These are phyloP conservation scores for Ametastegia equiseti DNA, from an alignment of 2,888 invertebrate genomes.

Conservation along the genomic window DNA sequence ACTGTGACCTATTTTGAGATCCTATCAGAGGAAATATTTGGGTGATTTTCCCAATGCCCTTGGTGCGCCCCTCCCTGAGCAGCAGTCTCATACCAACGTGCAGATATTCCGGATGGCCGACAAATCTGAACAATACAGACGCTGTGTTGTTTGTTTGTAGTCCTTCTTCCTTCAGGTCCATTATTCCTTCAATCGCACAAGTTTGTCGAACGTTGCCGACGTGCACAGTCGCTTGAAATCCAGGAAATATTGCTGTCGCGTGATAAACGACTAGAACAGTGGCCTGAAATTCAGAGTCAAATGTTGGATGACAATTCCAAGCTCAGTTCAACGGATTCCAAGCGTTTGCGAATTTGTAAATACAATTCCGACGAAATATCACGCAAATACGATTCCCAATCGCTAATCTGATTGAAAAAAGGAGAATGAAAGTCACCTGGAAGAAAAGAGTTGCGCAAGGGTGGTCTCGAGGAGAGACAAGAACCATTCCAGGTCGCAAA, in stretches of 20 bases:
- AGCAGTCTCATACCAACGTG: constrained; percentile 87
- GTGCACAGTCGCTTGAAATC: constrained; percentile 95
- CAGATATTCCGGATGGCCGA: constrained; percentile 93
- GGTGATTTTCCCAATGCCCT: constrained; percentile 91
- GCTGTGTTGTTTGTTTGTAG: constrained; percentile 91
- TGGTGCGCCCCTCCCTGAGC: constrained; percentile 90
- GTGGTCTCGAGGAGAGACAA: constrained; percentile 79
- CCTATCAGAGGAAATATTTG: constrained; percentile 82
- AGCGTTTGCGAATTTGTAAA: not conserved
- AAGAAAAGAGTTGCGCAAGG: constrained; percentile 78
- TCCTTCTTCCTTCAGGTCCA: constrained; percentile 81
- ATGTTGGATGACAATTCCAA: not conserved
- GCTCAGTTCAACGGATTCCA: not conserved
- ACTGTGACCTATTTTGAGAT: constrained; percentile 55
- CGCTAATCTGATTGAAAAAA: not conserved
- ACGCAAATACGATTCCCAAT: too few species aligned
- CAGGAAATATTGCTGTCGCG: constrained; percentile 88
- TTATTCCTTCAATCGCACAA: constrained; percentile 90
- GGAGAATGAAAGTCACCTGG: constrained; percentile 73
- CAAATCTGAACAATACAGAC: constrained; percentile 92
- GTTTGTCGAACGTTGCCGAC: constrained; percentile 97
- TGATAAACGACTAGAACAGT: constrained; percentile 93
- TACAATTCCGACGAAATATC: too few species aligned
- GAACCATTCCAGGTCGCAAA: constrained; percentile 90
- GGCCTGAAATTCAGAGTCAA: constrained; percentile 80